phyloP scores from a whole-genome alignment of 2,113 vertebrate species.

The Sitta europaea region DNA sequence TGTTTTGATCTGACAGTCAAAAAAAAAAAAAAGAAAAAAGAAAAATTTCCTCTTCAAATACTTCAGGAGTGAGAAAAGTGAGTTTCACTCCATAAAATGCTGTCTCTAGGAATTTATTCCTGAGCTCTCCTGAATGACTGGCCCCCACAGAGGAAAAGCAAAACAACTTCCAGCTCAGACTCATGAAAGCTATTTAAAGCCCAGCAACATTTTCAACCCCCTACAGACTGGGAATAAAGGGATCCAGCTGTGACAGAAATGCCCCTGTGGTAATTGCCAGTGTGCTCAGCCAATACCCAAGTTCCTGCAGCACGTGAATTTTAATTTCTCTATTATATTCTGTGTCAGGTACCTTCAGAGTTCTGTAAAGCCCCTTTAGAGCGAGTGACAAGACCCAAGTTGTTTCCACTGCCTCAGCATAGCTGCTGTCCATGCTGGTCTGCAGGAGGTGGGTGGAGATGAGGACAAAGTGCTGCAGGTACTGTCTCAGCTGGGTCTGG shows the following conservation, averaged over 20 bases:
- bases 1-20: background rate
- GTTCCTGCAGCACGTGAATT: accelerated
- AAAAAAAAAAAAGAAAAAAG: background rate
- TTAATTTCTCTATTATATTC: background rate
- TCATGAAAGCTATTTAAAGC: background rate
- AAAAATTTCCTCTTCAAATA: background rate
- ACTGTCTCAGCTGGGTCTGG: slow-evolving; percentile 79
- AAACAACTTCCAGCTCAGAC: background rate
- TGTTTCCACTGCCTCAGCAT: slow-evolving; percentile 88
- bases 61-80: background rate
- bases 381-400: slow-evolving; percentile 93
- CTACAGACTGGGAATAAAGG: background rate
- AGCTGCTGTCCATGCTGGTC: slow-evolving; percentile 79
- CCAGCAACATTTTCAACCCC: background rate
- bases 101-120: background rate
- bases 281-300: background rate
- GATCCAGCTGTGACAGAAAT: background rate
- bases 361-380: slow-evolving; percentile 94
- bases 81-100: background rate
- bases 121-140: background rate
- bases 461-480: slow-evolving; percentile 87
- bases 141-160: background rate
- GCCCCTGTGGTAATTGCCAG: background rate
- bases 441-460: slow-evolving; percentile 89
- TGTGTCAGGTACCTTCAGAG: slow-evolving; percentile 79